phyloP scores from a whole-genome alignment of 2,113 vertebrate genomes.

The Canis aureus region DNA sequence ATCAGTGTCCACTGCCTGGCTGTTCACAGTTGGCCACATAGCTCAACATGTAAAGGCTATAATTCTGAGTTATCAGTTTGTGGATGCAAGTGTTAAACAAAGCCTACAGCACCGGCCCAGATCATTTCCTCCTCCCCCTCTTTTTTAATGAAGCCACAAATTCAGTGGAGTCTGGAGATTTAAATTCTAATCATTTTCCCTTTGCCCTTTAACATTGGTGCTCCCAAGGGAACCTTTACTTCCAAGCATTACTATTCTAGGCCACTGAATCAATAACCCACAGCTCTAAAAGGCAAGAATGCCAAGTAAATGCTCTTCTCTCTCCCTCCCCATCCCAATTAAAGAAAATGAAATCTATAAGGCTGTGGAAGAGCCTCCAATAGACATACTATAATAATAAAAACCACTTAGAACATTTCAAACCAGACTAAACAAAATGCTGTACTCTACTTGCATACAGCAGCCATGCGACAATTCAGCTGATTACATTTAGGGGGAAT shows the following conservation, averaged over 20 bases:
- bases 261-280: slow-evolving; percentile 82
- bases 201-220: slow-evolving; percentile 78
- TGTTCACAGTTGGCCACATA: not conserved
- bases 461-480: not conserved
- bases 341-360: slow-evolving; percentile 82
- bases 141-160: slow-evolving; percentile 80
- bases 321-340: slow-evolving; percentile 73
- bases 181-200: slow-evolving; percentile 84
- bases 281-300: slow-evolving; percentile 79
- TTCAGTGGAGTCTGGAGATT: slow-evolving; percentile 83
- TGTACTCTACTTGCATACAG: not conserved
- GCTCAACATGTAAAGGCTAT: not conserved
- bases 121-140: slow-evolving; percentile 70
- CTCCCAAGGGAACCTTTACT: slow-evolving; percentile 82
- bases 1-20: not conserved
- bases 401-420: slow-evolving; percentile 60
- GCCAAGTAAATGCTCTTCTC: slow-evolving; percentile 73
- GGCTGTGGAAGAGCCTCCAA: slow-evolving; percentile 64
- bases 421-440: slow-evolving; percentile 68
- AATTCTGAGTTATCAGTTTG: not conserved
- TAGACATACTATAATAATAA: slow-evolving; percentile 66
- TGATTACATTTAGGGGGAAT: not conserved
- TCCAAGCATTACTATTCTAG: slow-evolving; percentile 75
- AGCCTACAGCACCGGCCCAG: slow-evolving; percentile 50
- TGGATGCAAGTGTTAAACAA: slow-evolving; percentile 65